Evolutionary conservation across 2,113 vertebrate species (phyloP).

Genomic region (Epinephelus moara): DNA sequence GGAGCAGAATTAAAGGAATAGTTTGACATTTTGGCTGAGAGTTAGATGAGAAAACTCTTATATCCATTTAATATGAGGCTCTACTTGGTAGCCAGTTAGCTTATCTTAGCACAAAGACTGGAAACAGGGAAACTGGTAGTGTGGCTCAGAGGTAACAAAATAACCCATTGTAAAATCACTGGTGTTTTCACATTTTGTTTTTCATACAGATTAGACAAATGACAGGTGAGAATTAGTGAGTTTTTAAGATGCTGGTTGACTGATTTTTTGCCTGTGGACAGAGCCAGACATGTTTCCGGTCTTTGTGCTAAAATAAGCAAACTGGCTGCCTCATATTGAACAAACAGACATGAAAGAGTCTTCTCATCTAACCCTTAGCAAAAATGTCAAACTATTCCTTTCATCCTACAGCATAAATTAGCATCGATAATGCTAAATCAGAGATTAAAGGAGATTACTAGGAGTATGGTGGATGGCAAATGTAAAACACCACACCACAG

Average conservation of each 20-base stretch:
- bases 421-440: not conserved
- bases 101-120: not conserved
- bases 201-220: not conserved
- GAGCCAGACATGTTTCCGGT: not conserved
- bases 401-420: not conserved
- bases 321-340: not conserved
- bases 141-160: not conserved
- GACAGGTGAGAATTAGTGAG: not conserved
- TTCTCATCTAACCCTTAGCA: not conserved
- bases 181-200: not conserved
- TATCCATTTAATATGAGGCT: not conserved
- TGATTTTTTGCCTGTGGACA: not conserved
- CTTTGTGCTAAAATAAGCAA: not conserved
- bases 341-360: not conserved
- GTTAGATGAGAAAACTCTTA: not conserved
- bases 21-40: constrained; percentile 3
- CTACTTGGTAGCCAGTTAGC: not conserved
- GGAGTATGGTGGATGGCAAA: too few species aligned
- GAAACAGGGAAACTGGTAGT: not conserved
- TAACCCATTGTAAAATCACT: not conserved
- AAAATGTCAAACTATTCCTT: not conserved
- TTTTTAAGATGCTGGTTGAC: not conserved
- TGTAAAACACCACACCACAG: too few species aligned
- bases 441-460: not conserved
- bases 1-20: not conserved